phyloP scores from a whole-genome alignment of 2,113 vertebrate genomes.

The Callocephalon fimbriatum region DNA sequence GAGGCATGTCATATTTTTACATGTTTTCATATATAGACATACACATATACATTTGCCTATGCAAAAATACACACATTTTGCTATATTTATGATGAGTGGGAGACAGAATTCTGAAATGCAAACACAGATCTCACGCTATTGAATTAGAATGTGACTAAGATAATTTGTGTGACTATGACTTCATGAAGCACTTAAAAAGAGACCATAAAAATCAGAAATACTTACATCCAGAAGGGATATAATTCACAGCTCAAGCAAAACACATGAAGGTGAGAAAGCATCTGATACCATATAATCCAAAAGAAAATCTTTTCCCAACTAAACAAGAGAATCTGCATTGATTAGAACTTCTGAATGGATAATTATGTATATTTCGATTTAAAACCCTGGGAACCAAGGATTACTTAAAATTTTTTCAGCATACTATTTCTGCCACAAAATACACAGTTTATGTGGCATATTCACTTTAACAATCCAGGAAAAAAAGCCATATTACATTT shows the following conservation, averaged over 20 bases:
- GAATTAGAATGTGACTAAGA: constrained; percentile 47
- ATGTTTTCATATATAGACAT: constrained; percentile 7
- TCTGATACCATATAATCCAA: not conserved
- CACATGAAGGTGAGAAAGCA: not conserved
- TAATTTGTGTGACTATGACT: constrained; percentile 39
- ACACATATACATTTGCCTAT: constrained; percentile 8
- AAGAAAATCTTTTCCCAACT: not conserved
- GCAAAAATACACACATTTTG: constrained; percentile 20
- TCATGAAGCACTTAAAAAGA: constrained; percentile 10
- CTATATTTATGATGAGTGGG: constrained; percentile 37
- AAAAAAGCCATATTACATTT: not conserved
- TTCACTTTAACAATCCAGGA: not conserved
- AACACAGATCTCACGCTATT: constrained; percentile 9
- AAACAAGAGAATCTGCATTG: not conserved
- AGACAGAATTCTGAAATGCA: constrained; percentile 32
- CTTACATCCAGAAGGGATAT: constrained; percentile 12
- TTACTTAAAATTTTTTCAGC: not conserved
- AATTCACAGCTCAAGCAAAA: constrained; percentile 37
- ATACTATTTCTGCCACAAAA: not conserved
- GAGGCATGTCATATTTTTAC: constrained; percentile 20
- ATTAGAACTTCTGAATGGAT: not conserved
- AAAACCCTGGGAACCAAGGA: not conserved
- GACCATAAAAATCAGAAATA: not conserved
- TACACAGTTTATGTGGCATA: not conserved
- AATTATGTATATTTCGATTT: not conserved